These are phyloP conservation scores for human DNA, from an alignment of 2,113 vertebrate genomes.

Conservation along the genomic window DNA sequence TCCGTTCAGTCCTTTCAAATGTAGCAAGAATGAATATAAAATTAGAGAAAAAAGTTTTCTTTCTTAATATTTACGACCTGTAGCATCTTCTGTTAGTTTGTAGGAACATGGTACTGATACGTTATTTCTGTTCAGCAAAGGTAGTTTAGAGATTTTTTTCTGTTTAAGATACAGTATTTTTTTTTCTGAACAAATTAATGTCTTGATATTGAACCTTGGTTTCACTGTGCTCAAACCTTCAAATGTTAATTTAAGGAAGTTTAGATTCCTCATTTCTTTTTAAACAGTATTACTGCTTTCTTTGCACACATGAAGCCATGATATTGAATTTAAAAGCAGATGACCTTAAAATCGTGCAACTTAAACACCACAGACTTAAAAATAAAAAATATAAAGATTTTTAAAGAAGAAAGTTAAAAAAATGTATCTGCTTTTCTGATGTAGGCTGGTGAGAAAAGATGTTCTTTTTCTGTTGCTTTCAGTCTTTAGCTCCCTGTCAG, in stretches of 20 bases:
- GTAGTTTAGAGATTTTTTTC: not conserved
- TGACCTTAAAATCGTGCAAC: not conserved
- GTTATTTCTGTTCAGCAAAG: not conserved
- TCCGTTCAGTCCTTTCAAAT: not conserved
- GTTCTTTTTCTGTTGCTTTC: not conserved
- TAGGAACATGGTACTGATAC: not conserved
- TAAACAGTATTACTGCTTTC: not conserved
- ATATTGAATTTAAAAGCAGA: conserved; percentile 11
- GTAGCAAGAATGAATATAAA: not conserved
- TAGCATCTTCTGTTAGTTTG: not conserved
- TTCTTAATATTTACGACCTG: not conserved
- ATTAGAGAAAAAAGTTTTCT: not conserved
- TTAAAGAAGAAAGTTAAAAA: conserved; percentile 5
- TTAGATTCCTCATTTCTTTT: not conserved
- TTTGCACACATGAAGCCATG: not conserved
- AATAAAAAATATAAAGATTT: not conserved
- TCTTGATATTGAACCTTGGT: not conserved
- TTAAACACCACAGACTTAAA: not conserved
- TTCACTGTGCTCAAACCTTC: conserved; percentile 7
- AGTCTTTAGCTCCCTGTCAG: not conserved
- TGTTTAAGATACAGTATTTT: not conserved
- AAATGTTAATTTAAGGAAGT: not conserved
- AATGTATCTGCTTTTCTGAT: not conserved
- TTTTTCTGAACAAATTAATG: not conserved
- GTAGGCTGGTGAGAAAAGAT: not conserved